Evolutionary conservation across 2,797 vertebrate species (phyloP), one percentile per base, ranked within the genome.

Genomic region (Orientallactaga sibirica): DNA sequence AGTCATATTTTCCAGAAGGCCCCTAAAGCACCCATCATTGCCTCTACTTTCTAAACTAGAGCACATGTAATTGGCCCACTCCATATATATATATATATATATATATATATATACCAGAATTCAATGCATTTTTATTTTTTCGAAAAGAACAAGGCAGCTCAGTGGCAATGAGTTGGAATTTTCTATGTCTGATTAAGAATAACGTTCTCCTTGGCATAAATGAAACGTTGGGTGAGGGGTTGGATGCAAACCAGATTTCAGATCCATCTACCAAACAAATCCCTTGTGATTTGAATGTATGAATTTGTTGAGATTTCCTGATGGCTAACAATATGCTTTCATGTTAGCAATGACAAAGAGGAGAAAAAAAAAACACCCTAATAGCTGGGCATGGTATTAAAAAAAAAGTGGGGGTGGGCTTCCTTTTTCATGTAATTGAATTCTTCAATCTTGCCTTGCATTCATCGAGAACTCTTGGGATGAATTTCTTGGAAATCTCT

Each of bases 401-500:
- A 95, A 93, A 74, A 87, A 64, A 37, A 37, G 33, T 37, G 33
- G 33, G 33, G 33, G 84, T 92, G 83, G 78, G 41, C 29, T 92
- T 90, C 94, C 94, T 90, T 86, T 93, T 97, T 9, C 90, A 88
- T 94, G 88, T 97, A 96, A 97, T 86, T 92, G 97, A 9, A 15
- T 94, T 91, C 97, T 97, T 97, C 97, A 97, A 94, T 97, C 96
- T 97, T 82, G 84, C 90, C 75, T 92, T 84, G 93, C 96, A 92
- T 97, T 97, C 97, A 94, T 93, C 87, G 93, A 94, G 97, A 98
- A 98, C 96, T 95, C 96, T 96, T 96, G 96, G 97, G 96, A 97
- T 98, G 97, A 97, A 98, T 97, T 96, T 96, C 94, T 98, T 98
- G 97, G 96, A 97, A 97, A 95, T 96, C 94, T 95, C 88, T 96